Conservation (phyloP, 2,888 invertebrate species). For the Thalpophila matura region DNA sequence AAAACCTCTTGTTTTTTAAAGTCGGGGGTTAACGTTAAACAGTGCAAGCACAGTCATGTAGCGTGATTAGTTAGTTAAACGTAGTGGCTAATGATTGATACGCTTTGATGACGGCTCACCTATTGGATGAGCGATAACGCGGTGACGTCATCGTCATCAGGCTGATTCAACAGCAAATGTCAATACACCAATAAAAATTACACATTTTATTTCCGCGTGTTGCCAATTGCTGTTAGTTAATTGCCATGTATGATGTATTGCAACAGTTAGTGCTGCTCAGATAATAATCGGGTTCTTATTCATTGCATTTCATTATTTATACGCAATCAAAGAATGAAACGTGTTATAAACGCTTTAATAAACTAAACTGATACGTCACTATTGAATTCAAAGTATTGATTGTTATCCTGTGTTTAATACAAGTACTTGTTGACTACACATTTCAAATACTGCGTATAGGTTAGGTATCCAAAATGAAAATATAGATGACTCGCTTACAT, state of each 20-base stretch:
- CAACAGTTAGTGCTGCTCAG: slow-evolving; percentile 59
- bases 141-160: slow-evolving; percentile 70
- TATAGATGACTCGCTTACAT: slow-evolving; percentile 37
- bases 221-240: slow-evolving; percentile 62
- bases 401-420: slow-evolving; percentile 53
- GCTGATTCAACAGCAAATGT: slow-evolving; percentile 74
- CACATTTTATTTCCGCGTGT: slow-evolving; percentile 72
- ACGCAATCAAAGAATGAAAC: slow-evolving; percentile 59
- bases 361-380: slow-evolving; percentile 37
- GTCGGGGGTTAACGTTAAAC: too few species aligned
- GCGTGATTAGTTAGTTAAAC: slow-evolving; percentile 8
- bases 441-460: slow-evolving; percentile 24
- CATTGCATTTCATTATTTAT: slow-evolving; percentile 65
- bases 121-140: slow-evolving; percentile 70
- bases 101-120: slow-evolving; percentile 56
- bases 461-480: slow-evolving; percentile 38
- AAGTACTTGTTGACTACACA: slow-evolving; percentile 49
- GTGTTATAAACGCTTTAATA: slow-evolving; percentile 59
- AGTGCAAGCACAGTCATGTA: slow-evolving; percentile 1
- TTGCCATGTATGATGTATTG: slow-evolving; percentile 58
- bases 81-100: slow-evolving; percentile 37
- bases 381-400: slow-evolving; percentile 51
- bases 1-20: too few species aligned
- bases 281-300: slow-evolving; percentile 60
- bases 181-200: slow-evolving; percentile 71